These are phyloP conservation scores for Heliconius sara DNA, from an alignment of 2,888 invertebrate genomes.

Conservation along the genomic window DNA sequence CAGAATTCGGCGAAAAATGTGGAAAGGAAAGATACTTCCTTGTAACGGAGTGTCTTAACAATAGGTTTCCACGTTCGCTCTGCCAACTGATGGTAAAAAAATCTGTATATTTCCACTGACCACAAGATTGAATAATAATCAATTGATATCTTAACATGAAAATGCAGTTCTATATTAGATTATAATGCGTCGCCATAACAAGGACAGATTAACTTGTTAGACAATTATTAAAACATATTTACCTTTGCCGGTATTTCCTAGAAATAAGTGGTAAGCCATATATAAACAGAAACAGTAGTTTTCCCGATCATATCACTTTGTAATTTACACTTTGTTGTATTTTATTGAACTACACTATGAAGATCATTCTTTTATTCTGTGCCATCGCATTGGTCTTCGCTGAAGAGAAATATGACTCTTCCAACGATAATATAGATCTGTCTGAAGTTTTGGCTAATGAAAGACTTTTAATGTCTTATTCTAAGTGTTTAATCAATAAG, in stretches of 20 bases:
- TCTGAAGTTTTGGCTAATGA: constrained; percentile 87
- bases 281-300: constrained; percentile 43
- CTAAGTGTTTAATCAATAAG: constrained; percentile 86
- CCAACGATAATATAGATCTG: constrained; percentile 87
- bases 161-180: constrained; percentile 23
- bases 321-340: constrained; percentile 4
- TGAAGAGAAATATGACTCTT: constrained; percentile 83
- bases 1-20: too few species aligned
- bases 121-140: constrained; percentile 7
- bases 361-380: constrained; percentile 52
- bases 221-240: constrained; percentile 45
- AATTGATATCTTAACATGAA: constrained; percentile 14
- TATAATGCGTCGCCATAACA: constrained; percentile 33
- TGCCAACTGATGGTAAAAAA: too few species aligned
- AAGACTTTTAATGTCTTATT: constrained; percentile 86
- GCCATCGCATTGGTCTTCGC: constrained; percentile 59
- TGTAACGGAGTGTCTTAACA: too few species aligned
- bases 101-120: not conserved
- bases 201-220: constrained; percentile 42
- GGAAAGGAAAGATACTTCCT: too few species aligned
- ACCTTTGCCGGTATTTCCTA: constrained; percentile 47
- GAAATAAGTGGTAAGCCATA: constrained; percentile 41
- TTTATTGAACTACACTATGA: constrained; percentile 26
- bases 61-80: too few species aligned
- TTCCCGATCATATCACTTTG: constrained; percentile 38